Base-by-base conservation (phyloP, 2,888 invertebrate genomes). In the Trypoxylon attenuatum region DNA sequence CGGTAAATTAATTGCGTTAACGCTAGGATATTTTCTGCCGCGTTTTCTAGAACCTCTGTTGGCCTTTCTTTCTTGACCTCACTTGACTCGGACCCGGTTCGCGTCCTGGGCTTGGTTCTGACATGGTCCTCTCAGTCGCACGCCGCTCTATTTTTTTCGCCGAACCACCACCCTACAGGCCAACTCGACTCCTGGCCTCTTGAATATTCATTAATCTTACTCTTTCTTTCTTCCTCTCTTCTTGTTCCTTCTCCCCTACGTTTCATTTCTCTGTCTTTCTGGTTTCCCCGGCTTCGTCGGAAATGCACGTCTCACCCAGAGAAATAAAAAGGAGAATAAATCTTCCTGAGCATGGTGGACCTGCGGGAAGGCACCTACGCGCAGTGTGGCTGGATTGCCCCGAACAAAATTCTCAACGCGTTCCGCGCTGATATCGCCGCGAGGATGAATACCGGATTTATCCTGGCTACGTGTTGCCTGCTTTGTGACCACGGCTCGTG, bases 1-100 rank as follows among this genome's bases (percentile, higher is more conserved):
- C 73, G 75, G 75, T 77, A 81, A 82, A 83, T 82, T 81, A 82
- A 84, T 84, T 80, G 80, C 80, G 76, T 82, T 81, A 80, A 79
- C 76, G 82, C 80, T 81, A 75, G 71, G 72, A 77, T 78, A 82
- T 81, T 81, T 82, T 78, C 73, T 72, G 68, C 41, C 41, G 10
- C 47, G 43, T 43, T 33, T 42, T 57, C 58, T n/a, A 2, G 53
- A 45, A 46, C 59, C 54, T 49, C 50, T 45, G 21, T 61, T 45
- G 60, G 52, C 23, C 47, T 57, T 42, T 27, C 10, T 6, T 41
- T 27, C 21, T 22, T 42, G 15, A 56, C 29, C 45, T 39, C 43
- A n/a, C n/a, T n/a, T n/a, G n/a, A n/a, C n/a, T n/a, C n/a, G n/a
- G n/a, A n/a, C n/a, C 59, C 53, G 57, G 53, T 19, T 27, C 25